These are phyloP conservation scores for Colletes gigas DNA, from an alignment of 1,140 invertebrate genomes.

Conservation along the genomic window DNA sequence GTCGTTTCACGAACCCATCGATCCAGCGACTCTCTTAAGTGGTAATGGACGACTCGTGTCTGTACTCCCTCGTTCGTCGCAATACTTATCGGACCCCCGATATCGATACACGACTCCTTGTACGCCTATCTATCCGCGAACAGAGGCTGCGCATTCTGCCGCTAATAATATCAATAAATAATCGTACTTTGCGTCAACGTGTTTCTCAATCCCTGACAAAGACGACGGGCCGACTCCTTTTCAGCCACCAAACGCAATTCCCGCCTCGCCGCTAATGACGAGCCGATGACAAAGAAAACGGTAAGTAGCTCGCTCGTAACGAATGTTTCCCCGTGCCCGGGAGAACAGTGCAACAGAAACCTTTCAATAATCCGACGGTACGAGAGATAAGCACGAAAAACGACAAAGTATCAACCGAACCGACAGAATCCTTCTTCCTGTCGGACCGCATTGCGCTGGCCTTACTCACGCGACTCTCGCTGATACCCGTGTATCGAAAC, in stretches of 20 bases:
- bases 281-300: too few relatives aligned
- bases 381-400: conserved; percentile 35
- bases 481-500: conserved; percentile 14
- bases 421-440: conserved; percentile 50
- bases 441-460: conserved; percentile 45
- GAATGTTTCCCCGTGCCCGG: neutral
- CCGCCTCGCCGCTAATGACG: too few relatives aligned
- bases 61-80: conserved; percentile 32
- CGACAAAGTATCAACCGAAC: conserved; percentile 38
- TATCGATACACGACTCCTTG: conserved; percentile 44
- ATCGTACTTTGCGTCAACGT: neutral
- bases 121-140: conserved; percentile 17
- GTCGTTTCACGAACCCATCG: conserved; percentile 54
- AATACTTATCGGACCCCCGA: conserved; percentile 13
- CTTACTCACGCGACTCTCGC: conserved; percentile 35
- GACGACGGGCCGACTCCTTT: too few relatives aligned
- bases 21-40: conserved; percentile 38
- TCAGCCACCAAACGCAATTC: too few relatives aligned
- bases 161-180: conserved; percentile 37
- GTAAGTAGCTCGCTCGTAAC: neutral
- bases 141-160: neutral
- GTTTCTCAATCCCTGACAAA: neutral
- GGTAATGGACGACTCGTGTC: conserved; percentile 73
- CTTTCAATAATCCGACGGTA: conserved; percentile 38
- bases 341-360: conserved; percentile 10